A percentile compares a stretch with the other conserved stretches of the same genome.
These are phyloP conservation scores for Cercocebus atys DNA, from an alignment of 2,113 vertebrate genomes.

Conservation along the genomic window DNA sequence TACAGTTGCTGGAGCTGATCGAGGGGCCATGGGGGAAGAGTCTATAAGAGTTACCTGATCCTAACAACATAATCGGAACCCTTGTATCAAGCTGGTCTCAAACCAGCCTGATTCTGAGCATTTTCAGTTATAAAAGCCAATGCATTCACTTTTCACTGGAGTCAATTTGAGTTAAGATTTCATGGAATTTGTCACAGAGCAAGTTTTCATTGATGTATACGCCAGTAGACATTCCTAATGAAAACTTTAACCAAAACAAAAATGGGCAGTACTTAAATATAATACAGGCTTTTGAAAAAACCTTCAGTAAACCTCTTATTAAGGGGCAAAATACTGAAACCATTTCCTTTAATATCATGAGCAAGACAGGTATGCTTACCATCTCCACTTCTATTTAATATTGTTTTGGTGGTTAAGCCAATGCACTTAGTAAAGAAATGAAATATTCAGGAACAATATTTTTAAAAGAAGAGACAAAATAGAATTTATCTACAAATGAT, in stretches of 20 bases:
- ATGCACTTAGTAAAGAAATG: not conserved
- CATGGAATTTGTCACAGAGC: conserved; percentile 3
- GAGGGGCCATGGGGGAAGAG: not conserved
- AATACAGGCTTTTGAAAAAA: conserved; percentile 5
- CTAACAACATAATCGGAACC: not conserved
- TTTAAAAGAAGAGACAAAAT: not conserved
- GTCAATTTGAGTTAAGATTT: conserved; percentile 37
- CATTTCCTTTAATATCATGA: conserved; percentile 44
- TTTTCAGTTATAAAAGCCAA: not conserved
- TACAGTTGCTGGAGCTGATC: not conserved
- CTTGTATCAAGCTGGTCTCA: not conserved
- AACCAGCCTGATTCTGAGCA: not conserved
- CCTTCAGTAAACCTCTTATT: not conserved
- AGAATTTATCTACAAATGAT: not conserved
- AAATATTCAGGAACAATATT: not conserved
- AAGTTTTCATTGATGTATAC: not conserved
- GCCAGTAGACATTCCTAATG: not conserved
- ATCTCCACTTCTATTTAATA: not conserved
- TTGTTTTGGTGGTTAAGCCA: conserved; percentile 11
- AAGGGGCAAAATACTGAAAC: not conserved
- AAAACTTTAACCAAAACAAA: conserved; percentile 51
- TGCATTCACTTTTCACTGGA: not conserved
- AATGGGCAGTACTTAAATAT: not conserved
- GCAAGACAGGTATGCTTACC: not conserved
- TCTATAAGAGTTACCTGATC: not conserved